phyloP scores from a whole-genome alignment of 1,140 invertebrate species.

The Rhyzopertha dominica region DNA sequence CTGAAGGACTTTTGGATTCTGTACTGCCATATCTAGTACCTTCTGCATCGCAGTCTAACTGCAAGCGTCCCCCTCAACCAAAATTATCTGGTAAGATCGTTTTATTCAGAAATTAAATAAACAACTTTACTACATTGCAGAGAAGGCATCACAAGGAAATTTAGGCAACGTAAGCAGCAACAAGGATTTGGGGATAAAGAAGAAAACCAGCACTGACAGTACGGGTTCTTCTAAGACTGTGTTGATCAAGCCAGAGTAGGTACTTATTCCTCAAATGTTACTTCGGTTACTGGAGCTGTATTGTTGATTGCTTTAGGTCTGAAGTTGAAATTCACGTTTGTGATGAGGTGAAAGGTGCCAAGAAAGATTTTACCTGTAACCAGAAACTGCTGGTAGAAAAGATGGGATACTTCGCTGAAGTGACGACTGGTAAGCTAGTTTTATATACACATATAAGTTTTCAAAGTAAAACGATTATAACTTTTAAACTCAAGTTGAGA shows the following conservation, averaged over 20 bases:
- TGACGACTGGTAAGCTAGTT: constrained; percentile 57
- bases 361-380: constrained; percentile 82
- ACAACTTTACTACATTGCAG: background rate
- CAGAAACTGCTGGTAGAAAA: constrained; percentile 79
- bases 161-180: background rate
- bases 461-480: no score
- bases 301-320: no score
- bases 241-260: constrained; percentile 3
- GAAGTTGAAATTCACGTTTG: constrained; percentile 84
- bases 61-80: constrained; percentile 5
- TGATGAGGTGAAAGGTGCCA: constrained; percentile 79
- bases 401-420: constrained; percentile 93
- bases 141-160: background rate
- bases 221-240: background rate
- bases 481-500: no score
- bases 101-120: background rate
- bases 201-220: background rate
- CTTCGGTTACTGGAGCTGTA: no score
- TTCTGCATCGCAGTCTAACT: constrained; percentile 17
- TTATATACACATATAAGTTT: constrained; percentile 7
- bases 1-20: constrained; percentile 73
- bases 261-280: no score
- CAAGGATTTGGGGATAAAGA: background rate
- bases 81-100: background rate
- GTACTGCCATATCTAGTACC: constrained; percentile 65